A percentile compares a stretch with the other conserved stretches of the same genome.
Evolutionary conservation across 2,113 vertebrate genomes (phyloP).

Genomic region (Chaetops frenatus): DNA sequence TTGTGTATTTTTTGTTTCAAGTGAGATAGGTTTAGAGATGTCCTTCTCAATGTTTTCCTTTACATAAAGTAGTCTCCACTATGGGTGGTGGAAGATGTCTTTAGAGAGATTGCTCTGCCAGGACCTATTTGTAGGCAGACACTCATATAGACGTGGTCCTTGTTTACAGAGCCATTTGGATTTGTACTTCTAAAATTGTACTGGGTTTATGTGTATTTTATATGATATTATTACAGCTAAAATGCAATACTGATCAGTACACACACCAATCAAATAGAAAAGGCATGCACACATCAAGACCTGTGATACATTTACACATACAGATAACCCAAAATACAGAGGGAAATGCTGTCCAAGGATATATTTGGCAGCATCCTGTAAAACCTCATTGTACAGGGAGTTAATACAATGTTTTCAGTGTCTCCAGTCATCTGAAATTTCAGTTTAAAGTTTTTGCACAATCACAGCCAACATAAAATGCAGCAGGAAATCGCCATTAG

Average conservation of each 20-base stretch:
- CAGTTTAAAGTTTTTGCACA: conserved; percentile 51
- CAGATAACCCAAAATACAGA: background rate
- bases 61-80: background rate
- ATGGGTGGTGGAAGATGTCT: background rate
- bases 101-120: background rate
- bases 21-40: background rate
- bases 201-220: background rate
- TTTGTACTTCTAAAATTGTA: background rate
- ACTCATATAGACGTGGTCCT: background rate
- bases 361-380: conserved; percentile 1
- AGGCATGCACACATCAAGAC: background rate
- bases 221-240: background rate
- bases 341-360: background rate
- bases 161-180: background rate
- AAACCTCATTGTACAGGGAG: background rate
- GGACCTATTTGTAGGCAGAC: background rate
- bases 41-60: background rate
- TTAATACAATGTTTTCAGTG: conserved; percentile 21
- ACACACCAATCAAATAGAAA: background rate
- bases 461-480: conserved; percentile 51
- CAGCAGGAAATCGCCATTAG: conserved; percentile 68
- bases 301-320: background rate
- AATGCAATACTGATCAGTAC: background rate
- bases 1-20: background rate
- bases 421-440: conserved; percentile 49